phyloP scores from a whole-genome alignment of 64 coral and sea anemone species.

The Astreopora myriophthalma region DNA sequence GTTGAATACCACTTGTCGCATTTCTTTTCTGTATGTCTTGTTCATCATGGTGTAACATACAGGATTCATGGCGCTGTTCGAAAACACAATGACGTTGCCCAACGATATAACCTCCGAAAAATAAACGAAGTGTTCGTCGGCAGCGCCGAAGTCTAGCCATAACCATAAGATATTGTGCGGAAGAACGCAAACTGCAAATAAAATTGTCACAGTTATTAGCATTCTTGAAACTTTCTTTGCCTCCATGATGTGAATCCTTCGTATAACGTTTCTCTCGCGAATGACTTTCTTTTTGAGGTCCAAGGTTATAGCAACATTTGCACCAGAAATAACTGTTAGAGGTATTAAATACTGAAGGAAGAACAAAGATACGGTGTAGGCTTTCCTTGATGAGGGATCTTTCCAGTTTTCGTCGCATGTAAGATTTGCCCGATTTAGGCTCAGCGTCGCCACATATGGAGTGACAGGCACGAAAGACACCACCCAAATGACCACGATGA shows the following conservation, averaged over 20 bases:
- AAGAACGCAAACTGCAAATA: conserved; percentile 36
- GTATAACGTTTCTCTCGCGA: not conserved
- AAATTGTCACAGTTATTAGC: not conserved
- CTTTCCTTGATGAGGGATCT: not conserved
- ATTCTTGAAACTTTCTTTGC: not conserved
- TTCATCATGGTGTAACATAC: conserved; percentile 20
- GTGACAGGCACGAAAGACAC: conserved; percentile 25
- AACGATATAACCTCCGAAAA: conserved; percentile 2
- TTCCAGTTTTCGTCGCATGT: conserved; percentile 57
- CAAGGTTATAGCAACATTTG: conserved; percentile 20
- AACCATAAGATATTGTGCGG: conserved; percentile 27
- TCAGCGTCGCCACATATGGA: conserved; percentile 43
- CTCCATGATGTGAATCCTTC: not conserved
- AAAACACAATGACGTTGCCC: conserved; percentile 2
- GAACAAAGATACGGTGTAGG: conserved; percentile 50
- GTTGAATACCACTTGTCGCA: not conserved
- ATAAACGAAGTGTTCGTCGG: conserved; percentile 6
- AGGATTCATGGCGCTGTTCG: conserved; percentile 38
- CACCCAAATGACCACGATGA: conserved; percentile 56
- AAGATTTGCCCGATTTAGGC: not conserved
- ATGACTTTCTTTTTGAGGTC: not conserved
- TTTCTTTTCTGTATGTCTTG: not conserved
- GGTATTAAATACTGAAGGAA: conserved; percentile 66
- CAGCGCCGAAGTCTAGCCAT: conserved; percentile 25
- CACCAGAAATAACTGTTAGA: conserved; percentile 28